Percentiles rank a stretch among this genome's conserved stretches.
phyloP scores from a whole-genome alignment of 2,113 vertebrate species.

The Petroica traversi region DNA sequence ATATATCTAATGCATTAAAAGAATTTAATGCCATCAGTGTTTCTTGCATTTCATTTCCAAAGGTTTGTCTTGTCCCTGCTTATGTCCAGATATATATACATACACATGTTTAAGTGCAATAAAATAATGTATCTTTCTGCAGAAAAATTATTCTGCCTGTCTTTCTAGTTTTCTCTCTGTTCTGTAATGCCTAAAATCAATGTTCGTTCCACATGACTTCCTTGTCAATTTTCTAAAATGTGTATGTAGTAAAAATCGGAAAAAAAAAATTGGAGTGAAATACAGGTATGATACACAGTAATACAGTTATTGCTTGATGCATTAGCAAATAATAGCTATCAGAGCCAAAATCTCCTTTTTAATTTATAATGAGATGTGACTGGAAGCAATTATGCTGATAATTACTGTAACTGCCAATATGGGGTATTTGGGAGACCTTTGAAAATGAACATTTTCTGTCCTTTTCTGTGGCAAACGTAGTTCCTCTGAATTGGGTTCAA shows the following conservation, averaged over 20 bases:
- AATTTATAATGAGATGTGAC: not conserved
- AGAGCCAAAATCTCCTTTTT: not conserved
- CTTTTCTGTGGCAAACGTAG: not conserved
- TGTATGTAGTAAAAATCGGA: not conserved
- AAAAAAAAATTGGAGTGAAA: not conserved
- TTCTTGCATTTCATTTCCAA: not conserved
- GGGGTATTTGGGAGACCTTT: not conserved
- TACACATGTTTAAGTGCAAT: not conserved
- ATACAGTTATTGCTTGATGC: not conserved
- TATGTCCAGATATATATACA: not conserved
- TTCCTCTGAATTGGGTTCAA: not conserved
- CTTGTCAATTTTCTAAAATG: not conserved
- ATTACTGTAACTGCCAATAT: slow-evolving; percentile 2
- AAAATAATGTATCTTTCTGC: not conserved
- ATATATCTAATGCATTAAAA: not conserved
- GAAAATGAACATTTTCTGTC: not conserved
- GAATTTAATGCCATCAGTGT: not conserved
- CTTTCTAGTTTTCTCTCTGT: not conserved
- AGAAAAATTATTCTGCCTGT: not conserved
- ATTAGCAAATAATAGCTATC: not conserved
- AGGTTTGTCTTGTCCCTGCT: not conserved
- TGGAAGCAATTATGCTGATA: not conserved
- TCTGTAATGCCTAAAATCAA: not conserved
- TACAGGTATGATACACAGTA: not conserved
- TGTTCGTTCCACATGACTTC: not conserved